Percentiles rank a stretch among this genome's conserved stretches.
Conservation (phyloP, 1,140 invertebrate genomes). For the Hydropsyche tenuis region DNA sequence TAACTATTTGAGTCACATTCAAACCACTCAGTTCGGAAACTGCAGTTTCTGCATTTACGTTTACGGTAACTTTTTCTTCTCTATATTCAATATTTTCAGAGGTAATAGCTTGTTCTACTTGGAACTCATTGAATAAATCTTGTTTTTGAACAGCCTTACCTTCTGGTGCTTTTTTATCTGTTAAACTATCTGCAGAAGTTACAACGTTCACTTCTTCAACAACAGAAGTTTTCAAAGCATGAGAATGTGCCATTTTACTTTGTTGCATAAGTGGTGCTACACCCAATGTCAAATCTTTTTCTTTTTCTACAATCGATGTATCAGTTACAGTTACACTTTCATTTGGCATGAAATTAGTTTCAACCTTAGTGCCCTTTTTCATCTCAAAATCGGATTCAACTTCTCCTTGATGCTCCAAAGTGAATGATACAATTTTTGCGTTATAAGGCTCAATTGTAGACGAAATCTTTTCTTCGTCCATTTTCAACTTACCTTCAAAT, state of each 20-base stretch:
- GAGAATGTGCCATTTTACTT: constrained; percentile 62
- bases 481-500: constrained; percentile 63
- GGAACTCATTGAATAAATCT: constrained; percentile 61
- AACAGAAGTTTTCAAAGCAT: constrained; percentile 64
- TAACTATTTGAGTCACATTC: constrained; percentile 62
- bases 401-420: constrained; percentile 64
- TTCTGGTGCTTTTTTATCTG: constrained; percentile 53
- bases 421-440: constrained; percentile 66
- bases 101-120: constrained; percentile 62
- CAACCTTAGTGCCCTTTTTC: constrained; percentile 34
- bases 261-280: constrained; percentile 65
- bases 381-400: constrained; percentile 52
- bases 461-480: constrained; percentile 62
- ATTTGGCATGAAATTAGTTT: constrained; percentile 40
- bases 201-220: constrained; percentile 66
- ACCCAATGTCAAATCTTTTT: constrained; percentile 60
- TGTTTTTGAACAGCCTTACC: constrained; percentile 61
- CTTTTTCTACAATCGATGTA: constrained; percentile 65
- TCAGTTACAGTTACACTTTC: constrained; percentile 52
- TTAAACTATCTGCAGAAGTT: constrained; percentile 60
- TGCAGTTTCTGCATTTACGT: constrained; percentile 60
- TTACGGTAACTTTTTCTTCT: constrained; percentile 53
- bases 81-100: constrained; percentile 60
- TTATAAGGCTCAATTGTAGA: constrained; percentile 62
- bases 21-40: constrained; percentile 61